Percentiles rank a stretch among this genome's conserved stretches.
phyloP scores from a whole-genome alignment of 2,797 vertebrate species.

The Ptychobarbus kaznakovi region DNA sequence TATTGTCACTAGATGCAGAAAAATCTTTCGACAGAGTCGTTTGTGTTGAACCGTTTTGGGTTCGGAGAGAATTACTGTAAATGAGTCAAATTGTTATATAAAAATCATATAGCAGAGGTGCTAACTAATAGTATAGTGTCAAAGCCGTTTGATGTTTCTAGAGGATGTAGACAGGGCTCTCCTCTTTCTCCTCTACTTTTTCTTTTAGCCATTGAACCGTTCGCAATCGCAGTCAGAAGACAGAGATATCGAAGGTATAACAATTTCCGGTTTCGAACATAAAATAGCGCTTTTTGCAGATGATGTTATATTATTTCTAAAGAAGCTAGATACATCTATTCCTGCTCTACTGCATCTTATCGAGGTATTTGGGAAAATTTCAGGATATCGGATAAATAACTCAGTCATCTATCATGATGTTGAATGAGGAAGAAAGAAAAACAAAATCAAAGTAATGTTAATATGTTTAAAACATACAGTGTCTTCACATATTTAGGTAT shows the following conservation, averaged over 20 bases:
- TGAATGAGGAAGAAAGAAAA: conserved; percentile 28
- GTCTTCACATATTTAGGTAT: conserved; percentile 41
- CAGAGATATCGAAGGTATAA: conserved; percentile 25
- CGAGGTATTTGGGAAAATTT: conserved; percentile 25
- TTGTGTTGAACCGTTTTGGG: conserved; percentile 10
- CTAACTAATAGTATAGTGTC: too few relatives aligned
- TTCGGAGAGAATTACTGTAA: conserved; percentile 15
- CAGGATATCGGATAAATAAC: conserved; percentile 34
- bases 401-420: conserved; percentile 24
- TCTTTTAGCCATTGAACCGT: too few relatives aligned
- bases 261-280: not conserved
- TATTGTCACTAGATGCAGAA: conserved; percentile 24
- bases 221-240: too few relatives aligned
- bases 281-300: not conserved
- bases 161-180: too few relatives aligned
- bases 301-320: not conserved
- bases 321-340: not conserved
- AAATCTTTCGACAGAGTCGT: not conserved
- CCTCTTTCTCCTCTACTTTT: too few relatives aligned
- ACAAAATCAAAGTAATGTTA: not conserved
- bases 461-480: conserved; percentile 14
- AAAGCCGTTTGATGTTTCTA: too few relatives aligned
- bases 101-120: not conserved
- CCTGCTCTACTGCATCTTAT: not conserved
- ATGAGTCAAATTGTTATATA: conserved; percentile 22